These are phyloP conservation scores for Mythimna lalbum DNA, from an alignment of 2,888 invertebrate genomes.

Conservation along the genomic window DNA sequence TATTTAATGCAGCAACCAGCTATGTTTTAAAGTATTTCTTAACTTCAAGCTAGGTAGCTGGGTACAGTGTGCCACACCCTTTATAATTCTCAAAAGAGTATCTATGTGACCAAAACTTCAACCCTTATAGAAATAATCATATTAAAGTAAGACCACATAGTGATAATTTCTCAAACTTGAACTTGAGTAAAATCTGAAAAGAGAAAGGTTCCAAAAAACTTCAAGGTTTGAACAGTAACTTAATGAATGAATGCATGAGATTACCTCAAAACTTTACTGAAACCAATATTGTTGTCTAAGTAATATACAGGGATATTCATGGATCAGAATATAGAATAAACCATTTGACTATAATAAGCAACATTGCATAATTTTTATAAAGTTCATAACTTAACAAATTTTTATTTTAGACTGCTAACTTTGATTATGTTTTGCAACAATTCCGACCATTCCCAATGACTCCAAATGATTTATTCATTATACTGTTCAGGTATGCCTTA, in stretches of 20 bases:
- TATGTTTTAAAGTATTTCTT: conserved; percentile 1
- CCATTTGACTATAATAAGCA: conserved; percentile 4
- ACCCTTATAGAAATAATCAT: neutral
- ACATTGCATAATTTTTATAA: conserved; percentile 18
- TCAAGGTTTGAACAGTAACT: conserved; percentile 42
- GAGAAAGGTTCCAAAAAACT: conserved; percentile 47
- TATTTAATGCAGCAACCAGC: conserved; percentile 12
- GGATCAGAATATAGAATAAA: conserved; percentile 26
- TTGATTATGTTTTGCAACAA: neutral
- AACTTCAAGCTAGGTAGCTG: neutral
- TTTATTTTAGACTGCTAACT: neutral
- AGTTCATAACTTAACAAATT: neutral
- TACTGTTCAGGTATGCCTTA: neutral
- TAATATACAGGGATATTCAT: conserved; percentile 29
- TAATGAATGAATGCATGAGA: conserved; percentile 31
- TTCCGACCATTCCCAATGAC: neutral
- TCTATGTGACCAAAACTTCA: neutral
- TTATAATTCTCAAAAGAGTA: neutral
- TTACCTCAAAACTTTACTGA: conserved; percentile 31
- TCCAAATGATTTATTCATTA: neutral
- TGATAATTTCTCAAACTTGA: conserved; percentile 12
- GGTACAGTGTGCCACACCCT: conserved; percentile 18
- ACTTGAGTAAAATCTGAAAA: conserved; percentile 30
- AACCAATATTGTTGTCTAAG: conserved; percentile 33
- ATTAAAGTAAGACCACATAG: neutral